Percentiles rank a stretch among this genome's conserved stretches.
Evolutionary conservation across 2,888 invertebrate species (phyloP).

Genomic region (Diabrotica balteata): DNA sequence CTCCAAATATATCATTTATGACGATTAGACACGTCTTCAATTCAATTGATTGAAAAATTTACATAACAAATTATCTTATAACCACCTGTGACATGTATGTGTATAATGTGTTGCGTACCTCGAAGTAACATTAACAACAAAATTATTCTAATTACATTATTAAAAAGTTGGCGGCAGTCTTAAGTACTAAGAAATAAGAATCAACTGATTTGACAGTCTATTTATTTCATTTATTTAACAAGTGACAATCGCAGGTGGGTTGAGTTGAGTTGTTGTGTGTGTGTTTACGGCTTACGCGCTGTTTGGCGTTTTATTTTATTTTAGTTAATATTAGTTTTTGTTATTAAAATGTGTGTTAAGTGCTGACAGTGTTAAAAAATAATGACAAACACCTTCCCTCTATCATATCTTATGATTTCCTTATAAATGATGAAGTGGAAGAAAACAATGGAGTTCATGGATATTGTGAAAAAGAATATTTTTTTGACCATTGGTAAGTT

Average conservation of each 20-base stretch:
- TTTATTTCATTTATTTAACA: no score
- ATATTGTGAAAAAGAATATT: slow-evolving; percentile 2
- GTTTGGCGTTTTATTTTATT: slow-evolving; percentile 18
- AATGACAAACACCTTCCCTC: slow-evolving; percentile 6
- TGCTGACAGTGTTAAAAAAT: slow-evolving; percentile 9
- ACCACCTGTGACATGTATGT: no score
- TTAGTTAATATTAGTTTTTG: slow-evolving; percentile 7
- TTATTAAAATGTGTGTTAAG: slow-evolving; percentile 12
- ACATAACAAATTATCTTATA: no score
- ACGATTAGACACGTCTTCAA: no score
- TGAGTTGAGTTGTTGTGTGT: background rate
- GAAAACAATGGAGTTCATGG: slow-evolving; percentile 15
- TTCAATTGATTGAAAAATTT: no score
- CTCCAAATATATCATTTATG: no score
- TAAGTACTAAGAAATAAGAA: no score
- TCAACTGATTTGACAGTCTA: no score
- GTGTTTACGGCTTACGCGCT: background rate
- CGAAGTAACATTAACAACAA: no score
- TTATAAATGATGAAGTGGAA: slow-evolving; percentile 9
- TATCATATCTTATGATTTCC: background rate
- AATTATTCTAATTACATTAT: no score
- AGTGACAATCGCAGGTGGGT: slow-evolving; percentile 20
- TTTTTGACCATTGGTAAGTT: slow-evolving; percentile 15
- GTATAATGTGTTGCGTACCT: no score
- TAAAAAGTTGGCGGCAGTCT: no score